Conservation (phyloP, 2,113 vertebrate species). For the Prochilodus magdalenae region DNA sequence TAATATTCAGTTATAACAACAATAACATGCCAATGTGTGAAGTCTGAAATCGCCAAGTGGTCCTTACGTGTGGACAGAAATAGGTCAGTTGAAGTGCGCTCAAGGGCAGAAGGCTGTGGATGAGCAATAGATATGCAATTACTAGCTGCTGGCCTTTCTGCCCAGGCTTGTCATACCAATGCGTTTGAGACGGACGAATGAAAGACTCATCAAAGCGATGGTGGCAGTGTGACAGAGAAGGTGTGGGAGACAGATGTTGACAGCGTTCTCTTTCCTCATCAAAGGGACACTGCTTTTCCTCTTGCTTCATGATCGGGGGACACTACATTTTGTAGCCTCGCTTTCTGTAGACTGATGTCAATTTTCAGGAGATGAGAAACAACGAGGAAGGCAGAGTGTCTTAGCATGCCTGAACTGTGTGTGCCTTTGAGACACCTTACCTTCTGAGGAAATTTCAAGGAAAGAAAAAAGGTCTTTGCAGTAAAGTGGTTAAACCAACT, state of each 20-base stretch:
- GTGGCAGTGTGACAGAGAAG: conserved; percentile 17
- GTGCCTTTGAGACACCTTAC: background rate
- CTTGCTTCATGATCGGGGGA: conserved; percentile 21
- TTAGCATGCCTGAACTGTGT: background rate
- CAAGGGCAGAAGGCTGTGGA: conserved; percentile 16
- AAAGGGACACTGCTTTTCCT: conserved; percentile 32
- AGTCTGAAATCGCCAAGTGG: background rate
- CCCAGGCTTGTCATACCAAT: background rate
- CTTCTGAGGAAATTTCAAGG: too few relatives aligned
- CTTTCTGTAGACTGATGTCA: conserved; percentile 2
- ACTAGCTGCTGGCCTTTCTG: conserved; percentile 26
- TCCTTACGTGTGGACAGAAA: background rate
- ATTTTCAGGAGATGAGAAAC: conserved; percentile 16
- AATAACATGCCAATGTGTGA: background rate
- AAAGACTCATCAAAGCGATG: conserved; percentile 20
- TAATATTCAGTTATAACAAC: background rate
- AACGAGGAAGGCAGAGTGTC: background rate
- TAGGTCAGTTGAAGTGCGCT: background rate
- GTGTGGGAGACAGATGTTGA: conserved; percentile 27
- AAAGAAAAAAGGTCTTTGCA: too few relatives aligned
- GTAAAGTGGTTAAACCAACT: too few relatives aligned
- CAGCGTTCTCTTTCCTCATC: conserved; percentile 27
- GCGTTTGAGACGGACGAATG: background rate
- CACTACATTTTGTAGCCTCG: conserved; percentile 17
- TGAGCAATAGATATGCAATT: conserved; percentile 38